phyloP scores from a whole-genome alignment of 2,888 invertebrate species.

The Cinara cedri region DNA sequence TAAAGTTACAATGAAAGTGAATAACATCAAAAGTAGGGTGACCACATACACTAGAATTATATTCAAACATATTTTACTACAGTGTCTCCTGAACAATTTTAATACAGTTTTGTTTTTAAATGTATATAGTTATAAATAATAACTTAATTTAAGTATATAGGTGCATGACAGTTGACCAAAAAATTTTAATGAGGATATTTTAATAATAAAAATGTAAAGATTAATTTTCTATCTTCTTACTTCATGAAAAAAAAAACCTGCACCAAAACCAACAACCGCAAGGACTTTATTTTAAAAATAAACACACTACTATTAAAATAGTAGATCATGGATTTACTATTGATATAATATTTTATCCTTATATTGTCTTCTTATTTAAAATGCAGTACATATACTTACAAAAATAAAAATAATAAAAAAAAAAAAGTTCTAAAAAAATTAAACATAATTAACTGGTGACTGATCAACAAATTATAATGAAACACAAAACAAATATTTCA shows the following conservation, averaged over 20 bases:
- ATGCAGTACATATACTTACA: conserved; percentile 44
- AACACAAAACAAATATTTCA: conserved; percentile 54
- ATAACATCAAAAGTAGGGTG: conserved; percentile 27
- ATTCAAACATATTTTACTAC: conserved; percentile 33
- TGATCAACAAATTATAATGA: conserved; percentile 52
- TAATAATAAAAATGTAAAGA: conserved; percentile 18
- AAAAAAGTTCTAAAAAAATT: conserved; percentile 38
- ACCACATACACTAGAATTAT: conserved; percentile 37
- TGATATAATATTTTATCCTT: background rate
- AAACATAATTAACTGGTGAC: conserved; percentile 43
- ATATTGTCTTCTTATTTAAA: conserved; percentile 4
- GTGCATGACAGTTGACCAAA: conserved; percentile 54
- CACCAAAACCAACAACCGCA: conserved; percentile 51
- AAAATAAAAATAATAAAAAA: conserved; percentile 37
- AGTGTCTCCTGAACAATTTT: conserved; percentile 47
- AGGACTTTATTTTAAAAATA: conserved; percentile 19
- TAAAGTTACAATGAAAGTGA: background rate
- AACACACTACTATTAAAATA: conserved; percentile 27
- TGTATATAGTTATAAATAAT: background rate
- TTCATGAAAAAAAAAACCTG: conserved; percentile 40
- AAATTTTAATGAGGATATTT: conserved; percentile 7
- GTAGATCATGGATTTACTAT: background rate
- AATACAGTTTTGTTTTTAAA: background rate
- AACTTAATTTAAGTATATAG: no score
- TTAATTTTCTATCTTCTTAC: conserved; percentile 52